phyloP scores from a whole-genome alignment of 2,113 vertebrate genomes.

The Regulus satrapa region DNA sequence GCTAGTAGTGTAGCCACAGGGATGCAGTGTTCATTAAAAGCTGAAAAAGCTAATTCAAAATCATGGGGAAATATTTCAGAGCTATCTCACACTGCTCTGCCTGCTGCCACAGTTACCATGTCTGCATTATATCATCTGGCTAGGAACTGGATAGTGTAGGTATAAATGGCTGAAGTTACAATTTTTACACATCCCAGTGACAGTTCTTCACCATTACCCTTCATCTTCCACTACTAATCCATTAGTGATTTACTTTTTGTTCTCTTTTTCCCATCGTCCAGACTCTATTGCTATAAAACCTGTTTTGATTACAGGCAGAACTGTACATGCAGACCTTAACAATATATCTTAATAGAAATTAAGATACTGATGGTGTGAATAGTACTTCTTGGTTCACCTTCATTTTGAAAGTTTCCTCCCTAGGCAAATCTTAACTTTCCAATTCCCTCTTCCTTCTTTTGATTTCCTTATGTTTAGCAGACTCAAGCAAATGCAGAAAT shows the following conservation, averaged over 20 bases:
- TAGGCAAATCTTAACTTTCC: not conserved
- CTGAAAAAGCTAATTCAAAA: constrained; percentile 11
- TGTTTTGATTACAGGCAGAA: not conserved
- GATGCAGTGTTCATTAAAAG: not conserved
- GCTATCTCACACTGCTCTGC: not conserved
- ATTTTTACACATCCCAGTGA: not conserved
- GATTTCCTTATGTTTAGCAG: not conserved
- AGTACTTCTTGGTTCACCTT: not conserved
- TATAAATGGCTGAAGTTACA: not conserved
- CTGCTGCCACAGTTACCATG: not conserved
- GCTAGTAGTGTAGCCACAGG: not conserved
- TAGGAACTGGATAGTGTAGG: not conserved
- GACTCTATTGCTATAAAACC: not conserved
- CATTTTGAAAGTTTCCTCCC: not conserved
- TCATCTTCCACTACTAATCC: not conserved
- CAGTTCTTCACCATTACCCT: not conserved
- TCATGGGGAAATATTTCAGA: not conserved
- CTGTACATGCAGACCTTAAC: not conserved
- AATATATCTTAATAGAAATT: not conserved
- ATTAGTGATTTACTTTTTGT: not conserved
- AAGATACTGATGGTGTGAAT: not conserved
- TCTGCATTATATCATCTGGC: not conserved
- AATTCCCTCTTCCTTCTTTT: not conserved
- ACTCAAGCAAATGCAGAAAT: not conserved
- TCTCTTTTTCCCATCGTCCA: not conserved